phyloP scores from a whole-genome alignment of 2,888 invertebrate species.

The Philaethria dido region DNA sequence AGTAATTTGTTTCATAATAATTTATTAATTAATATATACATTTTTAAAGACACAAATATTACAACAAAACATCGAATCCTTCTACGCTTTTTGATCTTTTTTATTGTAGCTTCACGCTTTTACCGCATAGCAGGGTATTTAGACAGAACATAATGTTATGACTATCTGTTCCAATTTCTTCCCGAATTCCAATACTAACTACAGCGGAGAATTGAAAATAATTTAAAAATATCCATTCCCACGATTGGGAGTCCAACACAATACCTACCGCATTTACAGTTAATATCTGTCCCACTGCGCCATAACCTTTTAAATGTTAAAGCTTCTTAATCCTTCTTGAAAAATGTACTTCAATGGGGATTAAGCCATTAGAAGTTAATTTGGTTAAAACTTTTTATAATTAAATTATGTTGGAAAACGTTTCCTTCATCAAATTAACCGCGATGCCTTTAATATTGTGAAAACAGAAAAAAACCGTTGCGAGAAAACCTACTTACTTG shows the following conservation, averaged over 20 bases:
- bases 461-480: slow-evolving; percentile 11
- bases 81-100: too few species aligned
- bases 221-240: too few species aligned
- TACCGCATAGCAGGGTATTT: too few species aligned
- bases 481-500: slow-evolving; percentile 11
- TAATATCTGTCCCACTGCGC: too few species aligned
- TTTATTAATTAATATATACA: background rate
- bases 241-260: too few species aligned
- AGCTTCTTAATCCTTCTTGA: slow-evolving; percentile 22
- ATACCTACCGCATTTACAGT: too few species aligned
- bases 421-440: slow-evolving; percentile 55
- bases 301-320: too few species aligned
- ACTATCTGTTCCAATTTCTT: too few species aligned
- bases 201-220: too few species aligned
- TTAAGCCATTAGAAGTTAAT: slow-evolving; percentile 55
- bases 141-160: too few species aligned
- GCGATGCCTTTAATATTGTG: slow-evolving; percentile 42
- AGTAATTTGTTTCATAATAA: background rate
- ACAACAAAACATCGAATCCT: background rate
- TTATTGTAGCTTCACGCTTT: too few species aligned
- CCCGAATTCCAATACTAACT: too few species aligned
- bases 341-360: slow-evolving; percentile 45
- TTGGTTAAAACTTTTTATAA: slow-evolving; percentile 57
- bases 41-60: background rate
- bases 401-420: slow-evolving; percentile 57